A percentile compares a stretch with the other conserved stretches of the same genome.
Evolutionary conservation across 2,888 invertebrate species (phyloP).

Genomic region (Andrena bicolor): DNA sequence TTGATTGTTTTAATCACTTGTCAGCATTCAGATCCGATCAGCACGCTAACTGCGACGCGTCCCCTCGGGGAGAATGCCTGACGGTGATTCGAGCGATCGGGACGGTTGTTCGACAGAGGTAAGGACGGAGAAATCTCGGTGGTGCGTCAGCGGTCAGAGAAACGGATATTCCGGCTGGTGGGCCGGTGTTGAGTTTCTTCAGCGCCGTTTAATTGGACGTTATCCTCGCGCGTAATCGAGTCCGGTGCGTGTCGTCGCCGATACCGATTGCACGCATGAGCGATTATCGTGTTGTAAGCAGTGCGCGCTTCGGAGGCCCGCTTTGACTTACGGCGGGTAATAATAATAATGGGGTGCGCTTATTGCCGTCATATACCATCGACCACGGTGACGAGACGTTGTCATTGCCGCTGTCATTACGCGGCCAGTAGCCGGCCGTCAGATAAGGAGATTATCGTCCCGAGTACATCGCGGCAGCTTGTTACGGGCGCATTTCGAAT

Average conservation of each 20-base stretch:
- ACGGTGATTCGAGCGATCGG: conserved; percentile 35
- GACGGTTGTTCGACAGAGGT: conserved; percentile 16
- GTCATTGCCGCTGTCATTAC: conserved; percentile 51
- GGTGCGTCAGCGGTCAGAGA: conserved; percentile 49
- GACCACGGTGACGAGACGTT: conserved; percentile 43
- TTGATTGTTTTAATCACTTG: neutral
- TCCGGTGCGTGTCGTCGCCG: conserved; percentile 60
- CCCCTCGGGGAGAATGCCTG: conserved; percentile 3
- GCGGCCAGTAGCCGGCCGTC: conserved; percentile 8
- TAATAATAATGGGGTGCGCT: conserved; percentile 67
- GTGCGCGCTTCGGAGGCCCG: conserved; percentile 35
- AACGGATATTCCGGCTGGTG: conserved; percentile 51
- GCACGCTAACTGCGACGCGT: neutral
- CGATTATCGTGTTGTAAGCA: conserved; percentile 65
- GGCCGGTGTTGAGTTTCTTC: conserved; percentile 62
- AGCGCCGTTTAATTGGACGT: conserved; percentile 51
- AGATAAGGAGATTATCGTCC: conserved; percentile 45
- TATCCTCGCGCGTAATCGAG: conserved; percentile 62
- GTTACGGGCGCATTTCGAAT: neutral
- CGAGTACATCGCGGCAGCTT: conserved; percentile 14
- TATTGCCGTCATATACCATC: conserved; percentile 61
- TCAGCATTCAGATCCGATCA: neutral
- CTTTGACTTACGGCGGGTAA: conserved; percentile 66
- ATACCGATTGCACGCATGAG: conserved; percentile 50
- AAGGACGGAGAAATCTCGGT: conserved; percentile 30